Evolutionary conservation across 2,113 vertebrate species (phyloP).

Genomic region (Sus scrofa): T2T-Sscrofa CM000816.6:5331001-5331500

Average conservation of each 20-base stretch:
- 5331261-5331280: not conserved
- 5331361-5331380: not conserved
- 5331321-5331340: not conserved
- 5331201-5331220: fast-evolving
- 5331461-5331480: fast-evolving
- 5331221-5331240: not conserved
- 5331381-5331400: fast-evolving
- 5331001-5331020: not conserved
- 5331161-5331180: fast-evolving
- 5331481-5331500: no score
- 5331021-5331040: not conserved
- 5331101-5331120: fast-evolving
- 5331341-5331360: fast-evolving
- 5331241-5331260: fast-evolving
- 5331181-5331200: fast-evolving
- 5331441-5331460: not conserved
- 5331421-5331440: not conserved
- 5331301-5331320: not conserved
- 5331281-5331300: not conserved
- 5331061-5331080: not conserved
- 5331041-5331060: not conserved
- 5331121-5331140: fast-evolving
- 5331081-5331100: not conserved
- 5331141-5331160: fast-evolving
- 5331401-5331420: not conserved